Evolutionary conservation across 2,888 invertebrate genomes (phyloP).

Genomic region (Drosophila mimetica): DNA sequence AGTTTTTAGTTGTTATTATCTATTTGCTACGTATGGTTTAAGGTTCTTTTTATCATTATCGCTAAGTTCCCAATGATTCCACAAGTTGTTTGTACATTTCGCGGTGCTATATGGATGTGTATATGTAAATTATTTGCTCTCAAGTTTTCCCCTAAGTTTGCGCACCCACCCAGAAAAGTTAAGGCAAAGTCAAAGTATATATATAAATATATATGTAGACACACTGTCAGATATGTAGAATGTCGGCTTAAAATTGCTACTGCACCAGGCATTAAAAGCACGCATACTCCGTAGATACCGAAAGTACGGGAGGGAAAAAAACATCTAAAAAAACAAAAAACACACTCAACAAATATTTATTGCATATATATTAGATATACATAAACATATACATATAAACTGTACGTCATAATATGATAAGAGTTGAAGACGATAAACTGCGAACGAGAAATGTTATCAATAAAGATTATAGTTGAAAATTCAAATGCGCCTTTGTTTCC

Average conservation of each 20-base stretch:
- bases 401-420: constrained; percentile 64
- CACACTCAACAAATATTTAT: constrained; percentile 60
- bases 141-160: constrained; percentile 40
- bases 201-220: constrained; percentile 8
- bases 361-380: constrained; percentile 55
- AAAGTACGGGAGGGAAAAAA: constrained; percentile 11
- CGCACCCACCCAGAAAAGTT: constrained; percentile 15
- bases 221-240: constrained; percentile 20
- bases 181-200: constrained; percentile 28
- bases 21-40: constrained; percentile 50
- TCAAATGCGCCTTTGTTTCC: constrained; percentile 43
- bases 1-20: constrained; percentile 60
- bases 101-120: constrained; percentile 75
- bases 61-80: constrained; percentile 53
- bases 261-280: constrained; percentile 51
- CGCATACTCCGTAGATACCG: constrained; percentile 46
- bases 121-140: constrained; percentile 43
- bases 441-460: constrained; percentile 79
- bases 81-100: constrained; percentile 72
- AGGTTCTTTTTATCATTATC: constrained; percentile 59
- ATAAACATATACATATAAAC: constrained; percentile 53
- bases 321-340: constrained; percentile 43
- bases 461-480: constrained; percentile 81
- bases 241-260: constrained; percentile 56
- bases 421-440: constrained; percentile 65